phyloP scores from a whole-genome alignment of 2,797 vertebrate genomes.

The Pogoniulus pusillus region DNA sequence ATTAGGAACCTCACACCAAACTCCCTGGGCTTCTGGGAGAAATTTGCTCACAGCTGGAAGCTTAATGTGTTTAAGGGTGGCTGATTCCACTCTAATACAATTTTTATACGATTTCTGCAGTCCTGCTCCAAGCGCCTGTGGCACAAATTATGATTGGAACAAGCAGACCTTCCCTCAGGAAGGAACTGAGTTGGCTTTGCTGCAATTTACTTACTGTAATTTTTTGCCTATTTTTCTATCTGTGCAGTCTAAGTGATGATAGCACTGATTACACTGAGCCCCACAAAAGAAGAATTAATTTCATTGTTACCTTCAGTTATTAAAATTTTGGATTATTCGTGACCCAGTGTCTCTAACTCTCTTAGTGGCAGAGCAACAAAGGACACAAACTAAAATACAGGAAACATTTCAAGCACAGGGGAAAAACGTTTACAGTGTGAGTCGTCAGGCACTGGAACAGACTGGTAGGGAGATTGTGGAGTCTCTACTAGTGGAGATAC shows the following conservation, averaged over 20 bases:
- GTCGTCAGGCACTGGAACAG: too few species aligned
- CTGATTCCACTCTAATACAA: not conserved
- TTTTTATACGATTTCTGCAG: slow-evolving; percentile 12
- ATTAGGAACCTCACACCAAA: not conserved
- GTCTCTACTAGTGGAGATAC: too few species aligned
- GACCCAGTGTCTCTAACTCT: not conserved
- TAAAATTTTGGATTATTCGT: not conserved
- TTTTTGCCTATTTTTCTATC: not conserved
- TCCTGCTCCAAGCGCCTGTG: not conserved
- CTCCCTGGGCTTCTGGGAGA: not conserved
- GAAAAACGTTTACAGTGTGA: too few species aligned
- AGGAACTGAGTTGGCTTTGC: not conserved
- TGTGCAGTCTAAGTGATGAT: not conserved
- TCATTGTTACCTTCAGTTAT: not conserved
- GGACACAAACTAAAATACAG: too few species aligned
- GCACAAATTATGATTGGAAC: not conserved
- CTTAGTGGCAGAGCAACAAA: too few species aligned
- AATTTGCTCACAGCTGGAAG: not conserved
- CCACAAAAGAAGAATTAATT: not conserved
- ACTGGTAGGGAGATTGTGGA: too few species aligned
- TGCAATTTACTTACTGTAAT: not conserved
- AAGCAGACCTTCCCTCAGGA: not conserved
- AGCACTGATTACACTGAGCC: not conserved
- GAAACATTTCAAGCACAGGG: too few species aligned
- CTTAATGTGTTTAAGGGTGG: not conserved